Evolutionary conservation across 2,888 invertebrate species (phyloP), one percentile per base, ranked within the genome.

Genomic region (Hecatera dysodea): DNA sequence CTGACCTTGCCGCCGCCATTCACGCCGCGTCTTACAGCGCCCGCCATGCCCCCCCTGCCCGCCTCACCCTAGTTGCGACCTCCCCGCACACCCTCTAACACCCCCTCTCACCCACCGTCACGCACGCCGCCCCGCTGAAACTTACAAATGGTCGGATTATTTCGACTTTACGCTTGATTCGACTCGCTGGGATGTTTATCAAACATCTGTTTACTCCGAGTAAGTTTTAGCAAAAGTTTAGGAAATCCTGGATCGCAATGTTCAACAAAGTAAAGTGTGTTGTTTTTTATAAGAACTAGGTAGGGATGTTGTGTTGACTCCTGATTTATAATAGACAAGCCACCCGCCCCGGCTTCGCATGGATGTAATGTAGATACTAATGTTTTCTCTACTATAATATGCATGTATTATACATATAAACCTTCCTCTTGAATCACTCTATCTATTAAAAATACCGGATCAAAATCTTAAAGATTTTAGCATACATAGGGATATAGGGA

Each of bases 1-100:
- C 88, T 96, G 95, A 96, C 95, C 95, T 96, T 96, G 95, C 91
- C 89, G 88, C 91, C 94, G 93, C 95, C 95, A 95, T 95, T 95
- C 95, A 95, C 94, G 91, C 90, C 90, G 90, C 90, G 91, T 93
- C 94, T 93, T 93, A 89, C 91, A 86, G 83, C 89, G 89, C 88
- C 89, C 86, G 62, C 85, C 85, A 66, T 83, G 83, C 75, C 81
- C 74, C 68, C 78, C 73, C 67, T 65, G 44, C 66, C 78, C 87
- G 39, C 87, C 48, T 82, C 83, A 60, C 80, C 84, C 80, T 79
- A 48, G 42, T 64, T 46, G 81, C 88, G 88, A 89, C 89, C 87
- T 48, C 83, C 83, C 66, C 83, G 84, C 56, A 56, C 56, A 80
- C 81, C 74, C 82, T 79, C 79, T 71, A 36, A 66, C 68, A 72